A percentile compares a stretch with the other conserved stretches of the same genome.
These are phyloP conservation scores for Tetranychus piercei DNA, from an alignment of 2,888 invertebrate genomes.

Conservation along the genomic window DNA sequence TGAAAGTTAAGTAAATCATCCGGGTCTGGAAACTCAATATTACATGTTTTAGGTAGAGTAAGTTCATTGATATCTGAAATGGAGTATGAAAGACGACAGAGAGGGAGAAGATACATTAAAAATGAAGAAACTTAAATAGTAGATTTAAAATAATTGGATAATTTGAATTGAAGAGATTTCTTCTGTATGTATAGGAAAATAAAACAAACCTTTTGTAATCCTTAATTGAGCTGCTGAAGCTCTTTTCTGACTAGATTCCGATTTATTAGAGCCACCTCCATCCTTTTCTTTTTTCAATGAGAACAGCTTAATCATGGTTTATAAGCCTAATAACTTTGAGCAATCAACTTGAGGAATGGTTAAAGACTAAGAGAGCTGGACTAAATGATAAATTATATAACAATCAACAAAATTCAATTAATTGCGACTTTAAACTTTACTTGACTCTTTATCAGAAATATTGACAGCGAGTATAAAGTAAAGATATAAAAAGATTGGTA, in stretches of 20 bases:
- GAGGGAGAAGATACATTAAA: background rate
- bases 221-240: conserved; percentile 89
- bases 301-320: conserved; percentile 82
- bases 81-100: conserved; percentile 25
- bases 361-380: too few relatives aligned
- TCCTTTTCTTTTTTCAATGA: conserved; percentile 95
- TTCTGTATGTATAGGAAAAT: background rate
- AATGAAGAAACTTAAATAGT: background rate
- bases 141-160: too few relatives aligned
- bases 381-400: too few relatives aligned
- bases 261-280: conserved; percentile 34
- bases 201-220: conserved; percentile 70
- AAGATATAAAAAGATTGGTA: too few relatives aligned
- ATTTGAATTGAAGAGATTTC: background rate
- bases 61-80: conserved; percentile 84
- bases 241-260: conserved; percentile 4
- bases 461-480: too few relatives aligned
- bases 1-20: conserved; percentile 91
- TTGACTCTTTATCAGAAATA: too few relatives aligned
- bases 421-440: too few relatives aligned
- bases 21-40: conserved; percentile 83
- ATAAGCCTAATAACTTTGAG: too few relatives aligned
- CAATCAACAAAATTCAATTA: too few relatives aligned
- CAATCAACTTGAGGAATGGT: too few relatives aligned
- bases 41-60: conserved; percentile 88